Evolutionary conservation across 2,113 vertebrate species (phyloP), one percentile per base, ranked within the genome.

Genomic region (Perognathus longimembris): DNA sequence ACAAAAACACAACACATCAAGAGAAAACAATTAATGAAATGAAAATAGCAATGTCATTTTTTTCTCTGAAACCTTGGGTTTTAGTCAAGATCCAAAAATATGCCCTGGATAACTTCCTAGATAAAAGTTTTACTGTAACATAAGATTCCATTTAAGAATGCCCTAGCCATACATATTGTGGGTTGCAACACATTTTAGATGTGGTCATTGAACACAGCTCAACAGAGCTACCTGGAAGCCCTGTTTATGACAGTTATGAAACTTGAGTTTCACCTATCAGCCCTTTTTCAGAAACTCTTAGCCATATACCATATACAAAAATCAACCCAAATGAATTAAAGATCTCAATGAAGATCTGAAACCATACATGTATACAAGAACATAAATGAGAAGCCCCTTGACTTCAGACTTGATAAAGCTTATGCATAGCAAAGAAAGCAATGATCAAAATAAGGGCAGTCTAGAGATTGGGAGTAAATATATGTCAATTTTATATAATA

Each of bases 151-250:
- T 81, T 73, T 75, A 89, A 84, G 34, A 83, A 12, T 38, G 76
- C 42, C 59, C 91, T 50, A 75, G 30, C 66, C 45, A 92, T 30
- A 86, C 0, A 18, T 54, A 54, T 5, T 30, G 38, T 61, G 21
- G 14, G n/a, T 64, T 59, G 38, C 64, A 90, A 40, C n/a, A 87
- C 81, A 6, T 74, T 59, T 66, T 89, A 22, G 34, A 89, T 77
- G 34, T 87, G 64, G 80, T 93, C 84, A 77, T 18, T 78, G 82
- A 94, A 54, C 36, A 91, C 21, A 88, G 30, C 12, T 34, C 26
- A 92, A 77, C 61, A 91, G 45, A 80, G n/a, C 34, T 34, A 81
- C 69, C 32, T 57, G 3, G 54, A 85, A 77, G 61, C 38, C 26
- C 82, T 3, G 1, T 12, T 59, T 0, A 92, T 42, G 75, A 77